Base-by-base conservation (phyloP, 2,113 vertebrate genomes). In the Eclectus roratus region DNA sequence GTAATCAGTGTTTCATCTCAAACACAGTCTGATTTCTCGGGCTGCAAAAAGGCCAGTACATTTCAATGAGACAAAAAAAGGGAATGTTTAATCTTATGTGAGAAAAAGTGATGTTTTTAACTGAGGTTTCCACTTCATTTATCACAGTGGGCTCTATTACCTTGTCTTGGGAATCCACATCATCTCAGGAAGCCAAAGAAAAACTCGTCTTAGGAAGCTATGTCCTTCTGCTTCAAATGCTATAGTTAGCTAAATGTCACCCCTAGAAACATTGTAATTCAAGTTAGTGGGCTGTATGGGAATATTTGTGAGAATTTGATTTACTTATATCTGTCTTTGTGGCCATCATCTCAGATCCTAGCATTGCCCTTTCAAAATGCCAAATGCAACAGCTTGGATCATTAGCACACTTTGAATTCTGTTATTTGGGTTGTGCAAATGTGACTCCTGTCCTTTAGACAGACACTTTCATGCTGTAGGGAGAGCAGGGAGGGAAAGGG, bases 311-410 rank as follows among this genome's bases (percentile, higher is more conserved):
- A 52, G 55, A 50, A 60, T 73, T 10, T 88, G 50, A 80, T 90
- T 94, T 90, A 50, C 80, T 94, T 88, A 86, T 85, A 68, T 95
- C 79, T 94, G 35, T 80, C 90, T 96, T 96, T 91, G 52, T 93
- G 56, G 72, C 76, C 60, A 33, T 94, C 96, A 93, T 93, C 89
- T 95, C 68, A 91, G 71, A 95, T 95, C 71, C 82, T 80, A 86
- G 50, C 76, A 52, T 13, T 97, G 93, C 93, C 90, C 95, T 96
- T 97, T 97, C 82, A 88, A 97, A 97, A 95, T 95, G 94, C 85
- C 91, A 96, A 74, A 91, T 56, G 64, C 60, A 78, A 61, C 90
- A 96, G 85, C 92, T 95, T 88, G 85, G 85, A 90, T 96, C 92
- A 80, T 96, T 96, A 96, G 55, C 72, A 90, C 85, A 60, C 90